phyloP scores from a whole-genome alignment of 2,888 invertebrate species.

The Eupsilia transversa region DNA sequence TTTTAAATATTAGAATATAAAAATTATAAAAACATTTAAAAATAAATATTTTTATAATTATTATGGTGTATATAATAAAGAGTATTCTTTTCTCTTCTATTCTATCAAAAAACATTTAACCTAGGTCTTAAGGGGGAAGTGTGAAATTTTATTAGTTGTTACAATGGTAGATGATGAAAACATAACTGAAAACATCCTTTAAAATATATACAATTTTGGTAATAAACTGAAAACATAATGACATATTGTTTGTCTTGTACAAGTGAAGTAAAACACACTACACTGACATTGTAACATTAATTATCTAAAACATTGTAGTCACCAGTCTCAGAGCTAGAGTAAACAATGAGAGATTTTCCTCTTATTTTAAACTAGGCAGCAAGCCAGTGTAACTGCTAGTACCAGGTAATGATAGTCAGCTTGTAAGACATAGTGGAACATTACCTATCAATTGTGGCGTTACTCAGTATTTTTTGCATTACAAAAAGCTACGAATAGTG shows the following conservation, averaged over 20 bases:
- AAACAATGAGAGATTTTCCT: conserved; percentile 17
- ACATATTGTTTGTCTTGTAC: background rate
- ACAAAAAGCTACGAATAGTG: conserved; percentile 48
- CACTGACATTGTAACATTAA: conserved; percentile 30
- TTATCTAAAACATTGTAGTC: conserved; percentile 13
- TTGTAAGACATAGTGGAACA: conserved; percentile 29
- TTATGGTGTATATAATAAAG: too few species aligned
- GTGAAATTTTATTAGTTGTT: too few species aligned
- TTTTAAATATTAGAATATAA: too few species aligned
- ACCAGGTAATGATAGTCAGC: conserved; percentile 16
- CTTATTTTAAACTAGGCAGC: conserved; percentile 1
- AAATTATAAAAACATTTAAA: too few species aligned
- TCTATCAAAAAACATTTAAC: too few species aligned
- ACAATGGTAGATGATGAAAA: too few species aligned
- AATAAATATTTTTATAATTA: too few species aligned
- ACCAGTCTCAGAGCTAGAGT: conserved; percentile 8
- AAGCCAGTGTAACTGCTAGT: background rate
- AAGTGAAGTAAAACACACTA: background rate
- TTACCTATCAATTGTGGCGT: conserved; percentile 36
- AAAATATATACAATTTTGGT: too few species aligned
- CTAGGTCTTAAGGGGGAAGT: too few species aligned
- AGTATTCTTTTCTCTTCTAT: too few species aligned
- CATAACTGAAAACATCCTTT: too few species aligned
- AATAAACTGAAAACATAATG: conserved; percentile 11
- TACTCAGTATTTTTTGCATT: conserved; percentile 49